A percentile compares a stretch with the other conserved stretches of the same genome.
phyloP scores from a whole-genome alignment of 35 echinoderm and acorn worm species.

The Patiria miniata region DNA sequence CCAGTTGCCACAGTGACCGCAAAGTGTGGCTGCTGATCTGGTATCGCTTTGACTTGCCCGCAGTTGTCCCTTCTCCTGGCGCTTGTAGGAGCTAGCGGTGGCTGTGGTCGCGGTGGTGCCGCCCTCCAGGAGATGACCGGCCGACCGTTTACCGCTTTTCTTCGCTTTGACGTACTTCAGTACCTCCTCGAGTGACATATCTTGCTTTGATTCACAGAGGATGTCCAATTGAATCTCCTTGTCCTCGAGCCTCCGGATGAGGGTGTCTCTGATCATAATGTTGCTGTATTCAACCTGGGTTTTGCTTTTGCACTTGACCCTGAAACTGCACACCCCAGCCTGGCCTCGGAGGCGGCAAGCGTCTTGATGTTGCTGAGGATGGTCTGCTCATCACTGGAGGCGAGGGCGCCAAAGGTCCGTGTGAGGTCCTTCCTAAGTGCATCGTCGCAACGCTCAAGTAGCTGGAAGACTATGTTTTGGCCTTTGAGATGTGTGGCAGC shows the following conservation, averaged over 20 bases:
- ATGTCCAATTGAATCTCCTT: no score
- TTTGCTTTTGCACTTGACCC: constrained; percentile 24
- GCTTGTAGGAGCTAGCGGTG: no score
- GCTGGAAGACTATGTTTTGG: constrained; percentile 37
- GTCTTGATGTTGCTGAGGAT: constrained; percentile 29
- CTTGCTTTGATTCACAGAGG: no score
- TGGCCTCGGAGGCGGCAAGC: constrained; percentile 58
- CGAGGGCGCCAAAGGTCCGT: no score
- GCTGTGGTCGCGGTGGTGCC: not conserved
- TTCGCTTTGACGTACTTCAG: constrained; percentile 37
- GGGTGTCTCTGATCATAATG: constrained; percentile 10
- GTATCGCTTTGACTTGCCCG: not conserved
- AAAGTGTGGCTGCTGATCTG: not conserved
- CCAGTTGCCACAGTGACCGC: constrained; percentile 31
- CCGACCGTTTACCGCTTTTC: no score
- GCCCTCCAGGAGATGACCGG: constrained; percentile 3
- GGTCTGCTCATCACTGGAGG: no score
- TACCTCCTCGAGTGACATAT: no score
- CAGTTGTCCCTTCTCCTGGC: not conserved
- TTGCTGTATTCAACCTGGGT: constrained; percentile 20
- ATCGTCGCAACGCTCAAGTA: constrained; percentile 58
- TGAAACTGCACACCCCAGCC: constrained; percentile 48
- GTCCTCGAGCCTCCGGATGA: constrained; percentile 39
- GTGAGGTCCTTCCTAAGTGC: no score
- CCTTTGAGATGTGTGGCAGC: constrained; percentile 23